Evolutionary conservation across 2,113 vertebrate genomes (phyloP), one percentile per base, ranked within the genome.

Genomic region (Grammomys surdaster): DNA sequence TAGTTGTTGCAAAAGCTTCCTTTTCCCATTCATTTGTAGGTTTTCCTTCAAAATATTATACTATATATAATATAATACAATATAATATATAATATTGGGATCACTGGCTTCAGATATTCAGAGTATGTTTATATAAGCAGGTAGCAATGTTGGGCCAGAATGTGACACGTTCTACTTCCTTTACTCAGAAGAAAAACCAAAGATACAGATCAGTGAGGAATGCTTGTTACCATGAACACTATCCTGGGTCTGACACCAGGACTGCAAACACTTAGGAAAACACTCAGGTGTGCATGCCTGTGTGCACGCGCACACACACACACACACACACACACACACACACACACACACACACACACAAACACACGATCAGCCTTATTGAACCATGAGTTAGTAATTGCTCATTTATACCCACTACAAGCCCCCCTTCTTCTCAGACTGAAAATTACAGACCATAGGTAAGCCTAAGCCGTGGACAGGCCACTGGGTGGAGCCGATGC

Each of bases 401-500:
- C n/a, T 63, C 12, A 10, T 48, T 70, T 56, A 28, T 17, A 24
- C 24, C 14, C 13, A 88, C 10, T 24, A 28, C 22, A 40, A 56
- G 24, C 33, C 19, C 86, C 22, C 20, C 48, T n/a, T n/a, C 67
- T 56, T 72, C 33, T 72, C 65, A 36, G 12, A 51, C 65, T 48
- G 20, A 24, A 54, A 70, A 3, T 40, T 5, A 87, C 6, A 88
- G 48, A 24, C 85, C 22, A 26, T 51, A n/a, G 88, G 16, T n/a
- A 9, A 84, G 80, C 56, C 72, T 17, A 7, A 20, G 84, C 14
- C 65, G 46, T 54, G 33, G 46, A 40, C 12, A 0, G 46, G 13
- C 9, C 77, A 26, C 51, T 20, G 72, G 33, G 43, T 0, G 1
- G 33, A 22, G 0, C 56, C 0, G n/a, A 20, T 4, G 24, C 4